Evolutionary conservation across 2,113 vertebrate species (phyloP).

Genomic region (Sterrhoptilus dennistouni): DNA sequence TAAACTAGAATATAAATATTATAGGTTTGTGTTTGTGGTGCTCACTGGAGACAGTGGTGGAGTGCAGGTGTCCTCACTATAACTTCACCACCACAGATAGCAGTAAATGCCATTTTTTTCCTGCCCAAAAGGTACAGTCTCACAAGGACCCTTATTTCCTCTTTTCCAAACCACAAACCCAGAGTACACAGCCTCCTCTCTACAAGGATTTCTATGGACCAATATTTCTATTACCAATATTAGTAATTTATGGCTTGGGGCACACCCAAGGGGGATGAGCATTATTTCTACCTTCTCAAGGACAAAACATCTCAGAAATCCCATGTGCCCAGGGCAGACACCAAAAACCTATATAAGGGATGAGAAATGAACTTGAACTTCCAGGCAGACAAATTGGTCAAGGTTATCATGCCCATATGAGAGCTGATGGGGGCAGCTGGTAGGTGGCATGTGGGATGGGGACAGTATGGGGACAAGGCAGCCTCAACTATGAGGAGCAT

Average conservation of each 20-base stretch:
- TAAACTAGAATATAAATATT: background rate
- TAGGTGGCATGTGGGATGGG: background rate
- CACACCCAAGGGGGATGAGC: background rate
- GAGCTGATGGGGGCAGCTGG: background rate
- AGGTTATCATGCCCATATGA: background rate
- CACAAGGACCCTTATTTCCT: background rate
- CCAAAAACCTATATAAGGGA: background rate
- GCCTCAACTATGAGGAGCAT: background rate
- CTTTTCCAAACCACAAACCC: background rate
- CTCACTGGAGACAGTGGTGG: fast-evolving
- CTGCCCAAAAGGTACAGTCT: background rate
- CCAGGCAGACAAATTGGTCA: background rate
- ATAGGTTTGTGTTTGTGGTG: background rate
- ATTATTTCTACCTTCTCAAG: background rate
- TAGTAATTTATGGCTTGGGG: background rate
- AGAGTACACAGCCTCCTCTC: background rate
- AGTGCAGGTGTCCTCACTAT: background rate
- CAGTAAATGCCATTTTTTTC: background rate
- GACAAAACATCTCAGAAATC: background rate
- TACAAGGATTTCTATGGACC: background rate
- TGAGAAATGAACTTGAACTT: background rate
- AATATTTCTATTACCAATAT: background rate
- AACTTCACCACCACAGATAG: background rate
- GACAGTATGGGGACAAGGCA: background rate
- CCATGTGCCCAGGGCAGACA: background rate